phyloP scores from a whole-genome alignment of 2,888 invertebrate genomes.

The Pardosa pseudoannulata region DNA sequence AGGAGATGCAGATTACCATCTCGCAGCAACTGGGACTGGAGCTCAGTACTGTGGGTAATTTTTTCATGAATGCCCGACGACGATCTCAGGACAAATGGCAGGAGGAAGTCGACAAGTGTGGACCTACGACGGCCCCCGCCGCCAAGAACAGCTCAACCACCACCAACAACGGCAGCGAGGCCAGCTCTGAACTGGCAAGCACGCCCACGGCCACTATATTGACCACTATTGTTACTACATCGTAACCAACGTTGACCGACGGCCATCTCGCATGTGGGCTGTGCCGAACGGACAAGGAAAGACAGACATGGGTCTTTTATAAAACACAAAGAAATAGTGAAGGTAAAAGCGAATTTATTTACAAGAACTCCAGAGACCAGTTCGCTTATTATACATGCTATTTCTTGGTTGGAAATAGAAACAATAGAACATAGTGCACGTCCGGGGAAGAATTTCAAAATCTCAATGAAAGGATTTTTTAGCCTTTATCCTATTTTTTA shows the following conservation, averaged over 20 bases:
- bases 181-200: constrained; percentile 50
- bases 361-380: constrained; percentile 44
- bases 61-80: constrained; percentile 99
- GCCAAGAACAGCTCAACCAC: constrained; percentile 49
- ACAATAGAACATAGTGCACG: neutral
- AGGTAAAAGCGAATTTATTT: constrained; percentile 37
- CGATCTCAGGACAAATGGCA: constrained; percentile 95
- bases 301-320: constrained; percentile 17
- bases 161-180: constrained; percentile 60
- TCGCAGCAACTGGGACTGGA: constrained; percentile 97
- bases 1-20: constrained; percentile 99
- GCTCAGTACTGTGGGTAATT: constrained; percentile 98
- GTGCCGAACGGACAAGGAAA: constrained; percentile 30
- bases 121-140: constrained; percentile 50
- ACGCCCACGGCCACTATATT: constrained; percentile 60
- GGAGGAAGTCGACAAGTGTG: constrained; percentile 84
- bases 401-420: constrained; percentile 29
- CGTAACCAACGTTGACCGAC: constrained; percentile 50
- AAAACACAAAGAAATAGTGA: constrained; percentile 18
- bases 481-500: too few relatives aligned
- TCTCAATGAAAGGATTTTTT: too few relatives aligned
- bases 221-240: constrained; percentile 67
- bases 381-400: constrained; percentile 41
- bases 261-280: constrained; percentile 17
- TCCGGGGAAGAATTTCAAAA: constrained; percentile 31